phyloP scores from a whole-genome alignment of 2,888 invertebrate species.

The Phalangium opilio region DNA sequence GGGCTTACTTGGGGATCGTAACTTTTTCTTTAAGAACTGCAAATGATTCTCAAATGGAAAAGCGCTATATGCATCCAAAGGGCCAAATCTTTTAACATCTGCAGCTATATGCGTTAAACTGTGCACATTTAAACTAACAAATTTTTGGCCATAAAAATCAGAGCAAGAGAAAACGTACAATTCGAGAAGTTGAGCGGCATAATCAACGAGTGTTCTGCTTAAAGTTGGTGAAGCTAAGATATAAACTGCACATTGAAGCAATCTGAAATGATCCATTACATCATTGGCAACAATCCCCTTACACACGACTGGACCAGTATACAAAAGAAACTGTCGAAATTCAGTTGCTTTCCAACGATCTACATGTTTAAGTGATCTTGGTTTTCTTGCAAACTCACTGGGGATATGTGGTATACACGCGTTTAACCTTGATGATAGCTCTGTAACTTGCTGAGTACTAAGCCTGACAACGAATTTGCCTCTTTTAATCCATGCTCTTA shows the following conservation, averaged over 20 bases:
- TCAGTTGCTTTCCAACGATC: conserved; percentile 2
- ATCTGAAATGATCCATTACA: no score
- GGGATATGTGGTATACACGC: neutral
- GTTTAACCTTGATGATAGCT: no score
- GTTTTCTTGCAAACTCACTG: neutral
- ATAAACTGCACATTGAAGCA: no score
- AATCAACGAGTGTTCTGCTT: no score
- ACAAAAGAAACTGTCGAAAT: conserved; percentile 1
- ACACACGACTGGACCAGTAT: conserved; percentile 1
- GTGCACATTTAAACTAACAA: conserved; percentile 1
- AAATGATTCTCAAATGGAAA: conserved; percentile 4
- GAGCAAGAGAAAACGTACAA: neutral
- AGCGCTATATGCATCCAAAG: conserved; percentile 1
- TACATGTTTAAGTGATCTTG: conserved; percentile 1
- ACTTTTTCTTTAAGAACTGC: neutral
- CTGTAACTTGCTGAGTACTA: no score
- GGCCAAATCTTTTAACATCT: conserved; percentile 1
- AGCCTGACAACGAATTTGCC: neutral
- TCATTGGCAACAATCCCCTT: neutral
- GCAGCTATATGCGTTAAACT: neutral
- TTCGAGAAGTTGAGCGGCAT: no score
- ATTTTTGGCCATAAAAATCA: neutral
- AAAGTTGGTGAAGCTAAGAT: no score
- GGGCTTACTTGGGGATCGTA: neutral
- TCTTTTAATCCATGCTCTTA: conserved; percentile 14